Evolutionary conservation across 1,140 invertebrate genomes (phyloP).

Genomic region (Drosophila nebulosa): DNA sequence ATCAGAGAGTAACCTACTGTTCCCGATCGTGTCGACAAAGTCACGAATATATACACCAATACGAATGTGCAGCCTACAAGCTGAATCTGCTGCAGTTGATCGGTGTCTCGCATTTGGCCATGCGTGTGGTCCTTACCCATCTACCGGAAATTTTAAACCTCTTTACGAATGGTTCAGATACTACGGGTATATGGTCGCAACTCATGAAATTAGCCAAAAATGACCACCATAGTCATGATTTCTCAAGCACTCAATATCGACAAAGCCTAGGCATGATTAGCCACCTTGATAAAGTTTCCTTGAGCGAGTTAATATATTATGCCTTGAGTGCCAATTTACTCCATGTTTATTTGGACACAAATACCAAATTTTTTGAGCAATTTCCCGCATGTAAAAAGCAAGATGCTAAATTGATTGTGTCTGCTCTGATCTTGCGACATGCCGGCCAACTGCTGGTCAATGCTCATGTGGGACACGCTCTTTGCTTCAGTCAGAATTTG

Average conservation of each 20-base stretch:
- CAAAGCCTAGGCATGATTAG: slow-evolving; percentile 50
- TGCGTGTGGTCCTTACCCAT: slow-evolving; percentile 48
- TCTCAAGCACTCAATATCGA: slow-evolving; percentile 3
- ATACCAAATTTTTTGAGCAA: slow-evolving; percentile 47
- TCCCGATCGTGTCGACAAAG: slow-evolving; percentile 46
- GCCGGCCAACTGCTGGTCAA: slow-evolving; percentile 59
- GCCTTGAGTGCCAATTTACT: slow-evolving; percentile 52
- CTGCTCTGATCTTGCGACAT: slow-evolving; percentile 52
- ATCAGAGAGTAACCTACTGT: slow-evolving; percentile 62
- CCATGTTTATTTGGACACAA: slow-evolving; percentile 45
- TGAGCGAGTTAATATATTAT: slow-evolving; percentile 47
- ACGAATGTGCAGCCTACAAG: slow-evolving; percentile 52
- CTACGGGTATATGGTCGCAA: slow-evolving; percentile 30
- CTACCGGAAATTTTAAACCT: slow-evolving; percentile 28
- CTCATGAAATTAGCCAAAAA: slow-evolving; percentile 11
- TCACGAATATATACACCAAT: slow-evolving; percentile 36
- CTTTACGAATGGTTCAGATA: background rate
- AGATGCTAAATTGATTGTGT: slow-evolving; percentile 49
- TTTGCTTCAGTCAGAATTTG: slow-evolving; percentile 32
- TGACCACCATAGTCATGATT: background rate
- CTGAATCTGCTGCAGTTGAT: slow-evolving; percentile 36
- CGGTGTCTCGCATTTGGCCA: slow-evolving; percentile 58
- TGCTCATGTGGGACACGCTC: slow-evolving; percentile 48
- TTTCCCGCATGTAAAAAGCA: background rate
- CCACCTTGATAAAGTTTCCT: slow-evolving; percentile 34